phyloP scores from a whole-genome alignment of 2,113 vertebrate species.

The Takifugu bimaculatus region DNA sequence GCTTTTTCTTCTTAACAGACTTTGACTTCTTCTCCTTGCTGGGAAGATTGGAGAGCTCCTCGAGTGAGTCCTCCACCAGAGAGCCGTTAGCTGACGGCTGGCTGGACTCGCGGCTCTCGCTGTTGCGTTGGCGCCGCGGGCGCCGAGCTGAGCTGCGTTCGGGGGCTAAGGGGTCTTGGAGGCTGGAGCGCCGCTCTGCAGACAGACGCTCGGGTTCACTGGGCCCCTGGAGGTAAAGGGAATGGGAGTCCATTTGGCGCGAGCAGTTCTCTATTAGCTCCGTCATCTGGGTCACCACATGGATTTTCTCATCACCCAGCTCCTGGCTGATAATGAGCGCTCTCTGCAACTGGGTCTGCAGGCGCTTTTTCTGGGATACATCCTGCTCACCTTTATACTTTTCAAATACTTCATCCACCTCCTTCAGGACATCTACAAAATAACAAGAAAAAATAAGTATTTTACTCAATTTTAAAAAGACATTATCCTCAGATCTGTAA shows the following conservation, averaged over 20 bases:
- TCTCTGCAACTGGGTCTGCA: slow-evolving; percentile 91
- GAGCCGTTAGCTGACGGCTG: slow-evolving; percentile 85
- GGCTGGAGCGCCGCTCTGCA: slow-evolving; percentile 69
- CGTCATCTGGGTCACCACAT: slow-evolving; percentile 94
- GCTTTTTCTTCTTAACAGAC: slow-evolving; percentile 94
- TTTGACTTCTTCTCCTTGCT: slow-evolving; percentile 92
- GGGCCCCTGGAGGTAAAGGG: slow-evolving; percentile 86
- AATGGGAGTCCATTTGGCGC: slow-evolving; percentile 92
- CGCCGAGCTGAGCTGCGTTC: slow-evolving; percentile 85
- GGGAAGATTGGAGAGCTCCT: slow-evolving; percentile 84
- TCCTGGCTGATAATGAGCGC: slow-evolving; percentile 94
- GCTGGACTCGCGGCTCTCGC: slow-evolving; percentile 91
- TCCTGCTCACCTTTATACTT: slow-evolving; percentile 91
- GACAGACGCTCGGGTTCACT: slow-evolving; percentile 75
- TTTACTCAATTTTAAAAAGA: background rate
- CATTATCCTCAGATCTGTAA: background rate
- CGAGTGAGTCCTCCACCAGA: slow-evolving; percentile 75
- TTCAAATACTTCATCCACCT: slow-evolving; percentile 95
- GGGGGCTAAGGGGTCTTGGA: slow-evolving; percentile 41
- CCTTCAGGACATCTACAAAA: slow-evolving; percentile 89
- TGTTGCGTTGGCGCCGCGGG: slow-evolving; percentile 90
- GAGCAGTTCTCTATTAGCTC: slow-evolving; percentile 95
- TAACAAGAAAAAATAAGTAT: background rate
- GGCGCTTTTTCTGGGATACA: slow-evolving; percentile 84
- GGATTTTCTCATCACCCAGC: slow-evolving; percentile 96